Conservation (phyloP, 2,888 invertebrate species). For the Drosophila kuntzei region DNA sequence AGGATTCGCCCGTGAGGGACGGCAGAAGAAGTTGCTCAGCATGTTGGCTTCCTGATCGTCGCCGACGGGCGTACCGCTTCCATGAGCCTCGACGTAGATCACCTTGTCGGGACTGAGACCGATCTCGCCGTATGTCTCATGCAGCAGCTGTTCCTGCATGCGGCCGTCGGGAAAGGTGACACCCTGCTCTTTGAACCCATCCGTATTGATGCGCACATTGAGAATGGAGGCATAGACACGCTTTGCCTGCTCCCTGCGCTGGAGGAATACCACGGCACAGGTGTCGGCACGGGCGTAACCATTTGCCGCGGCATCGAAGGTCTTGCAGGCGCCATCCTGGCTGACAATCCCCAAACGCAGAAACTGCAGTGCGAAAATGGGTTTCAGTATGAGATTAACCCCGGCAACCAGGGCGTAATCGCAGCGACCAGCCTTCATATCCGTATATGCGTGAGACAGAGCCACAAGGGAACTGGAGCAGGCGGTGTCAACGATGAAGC, state of each 20-base stretch:
- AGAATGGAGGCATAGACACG: constrained; percentile 94
- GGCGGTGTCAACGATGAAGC: constrained; percentile 98
- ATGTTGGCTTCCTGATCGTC: constrained; percentile 99
- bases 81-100: constrained; percentile 98
- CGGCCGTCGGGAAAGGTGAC: constrained; percentile 93
- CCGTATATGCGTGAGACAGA: constrained; percentile 92
- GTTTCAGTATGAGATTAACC: constrained; percentile 94
- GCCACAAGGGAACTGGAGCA: constrained; percentile 98
- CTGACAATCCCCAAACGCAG: constrained; percentile 97
- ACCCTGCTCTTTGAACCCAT: constrained; percentile 96
- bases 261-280: constrained; percentile 92
- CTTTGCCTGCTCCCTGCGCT: constrained; percentile 90
- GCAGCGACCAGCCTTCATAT: constrained; percentile 94
- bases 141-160: constrained; percentile 92
- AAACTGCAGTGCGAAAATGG: constrained; percentile 96
- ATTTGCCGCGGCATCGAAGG: constrained; percentile 95
- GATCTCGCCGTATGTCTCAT: constrained; percentile 94
- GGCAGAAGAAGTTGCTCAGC: constrained; percentile 95
- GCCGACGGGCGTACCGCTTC: constrained; percentile 99
- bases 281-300: constrained; percentile 98
- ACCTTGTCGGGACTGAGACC: constrained; percentile 93
- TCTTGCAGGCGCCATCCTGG: constrained; percentile 93
- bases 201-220: constrained; percentile 95
- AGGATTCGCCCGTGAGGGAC: constrained; percentile 89
- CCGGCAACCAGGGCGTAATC: constrained; percentile 98